Percentiles rank a stretch among this genome's conserved stretches.
Conservation (phyloP, 2,797 vertebrate species). For the Syndactyla subalaris region DNA sequence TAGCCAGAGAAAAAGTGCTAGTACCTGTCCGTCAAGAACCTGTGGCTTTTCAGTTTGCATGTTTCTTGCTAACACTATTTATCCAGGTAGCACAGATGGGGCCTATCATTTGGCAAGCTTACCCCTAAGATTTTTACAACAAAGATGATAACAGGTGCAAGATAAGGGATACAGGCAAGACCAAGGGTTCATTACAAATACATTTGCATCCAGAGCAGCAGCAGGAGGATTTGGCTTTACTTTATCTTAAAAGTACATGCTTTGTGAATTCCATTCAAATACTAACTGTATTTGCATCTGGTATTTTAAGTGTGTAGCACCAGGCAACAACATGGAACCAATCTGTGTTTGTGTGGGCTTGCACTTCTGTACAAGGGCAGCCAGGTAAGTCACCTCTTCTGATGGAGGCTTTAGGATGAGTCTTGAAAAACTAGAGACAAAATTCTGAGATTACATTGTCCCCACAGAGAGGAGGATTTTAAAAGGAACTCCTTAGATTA, state of each 20-base stretch:
- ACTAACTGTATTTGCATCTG: conserved; percentile 48
- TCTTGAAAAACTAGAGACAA: background rate
- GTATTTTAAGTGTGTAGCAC: background rate
- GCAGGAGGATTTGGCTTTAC: conserved; percentile 17
- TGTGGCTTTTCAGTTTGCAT: conserved; percentile 46
- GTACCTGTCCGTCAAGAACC: background rate
- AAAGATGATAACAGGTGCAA: conserved; percentile 63
- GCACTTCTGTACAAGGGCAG: background rate
- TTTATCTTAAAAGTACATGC: conserved; percentile 48
- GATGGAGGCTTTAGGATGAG: background rate
- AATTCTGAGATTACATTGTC: background rate
- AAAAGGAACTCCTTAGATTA: background rate
- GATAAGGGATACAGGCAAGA: conserved; percentile 46
- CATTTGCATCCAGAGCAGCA: conserved; percentile 53
- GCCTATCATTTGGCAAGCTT: background rate
- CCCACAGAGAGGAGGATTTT: background rate
- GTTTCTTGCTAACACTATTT: conserved; percentile 31
- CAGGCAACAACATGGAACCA: background rate
- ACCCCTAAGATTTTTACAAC: conserved; percentile 24
- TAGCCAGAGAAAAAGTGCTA: background rate
- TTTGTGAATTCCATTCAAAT: conserved; percentile 53
- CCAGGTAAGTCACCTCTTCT: background rate
- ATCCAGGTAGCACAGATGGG: conserved; percentile 54
- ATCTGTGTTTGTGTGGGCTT: background rate
- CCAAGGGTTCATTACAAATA: conserved; percentile 32